These are phyloP conservation scores for Zeugodacus cucurbitae DNA, from an alignment of 1,140 invertebrate species.

Conservation along the genomic window DNA sequence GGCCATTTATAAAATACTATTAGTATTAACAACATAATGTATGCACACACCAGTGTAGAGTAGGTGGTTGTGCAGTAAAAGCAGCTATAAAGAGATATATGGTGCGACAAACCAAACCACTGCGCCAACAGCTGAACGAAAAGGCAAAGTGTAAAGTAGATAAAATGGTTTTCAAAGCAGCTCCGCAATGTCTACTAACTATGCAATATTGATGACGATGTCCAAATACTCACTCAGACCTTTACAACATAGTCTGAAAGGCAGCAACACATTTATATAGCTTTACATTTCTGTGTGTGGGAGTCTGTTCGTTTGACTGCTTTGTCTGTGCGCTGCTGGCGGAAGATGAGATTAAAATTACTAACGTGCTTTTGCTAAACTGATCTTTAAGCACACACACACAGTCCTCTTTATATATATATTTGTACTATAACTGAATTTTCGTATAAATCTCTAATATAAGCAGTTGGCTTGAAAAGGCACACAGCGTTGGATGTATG, in stretches of 20 bases:
- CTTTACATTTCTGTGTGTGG: not conserved
- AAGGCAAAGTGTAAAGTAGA: not conserved
- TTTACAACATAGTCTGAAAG: not conserved
- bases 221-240: not conserved
- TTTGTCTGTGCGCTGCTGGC: not conserved
- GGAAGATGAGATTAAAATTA: slow-evolving; percentile 16
- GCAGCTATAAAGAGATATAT: not conserved
- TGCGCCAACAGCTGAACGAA: not conserved
- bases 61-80: not conserved
- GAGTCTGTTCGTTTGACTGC: not conserved
- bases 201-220: not conserved
- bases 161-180: not conserved
- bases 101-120: not conserved
- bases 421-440: not conserved
- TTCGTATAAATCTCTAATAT: not conserved
- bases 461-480: not conserved
- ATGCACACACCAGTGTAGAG: not conserved
- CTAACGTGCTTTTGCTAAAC: not conserved
- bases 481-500: not conserved
- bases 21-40: not conserved
- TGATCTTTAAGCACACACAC: not conserved
- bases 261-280: not conserved
- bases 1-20: slow-evolving; percentile 34
- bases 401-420: not conserved
- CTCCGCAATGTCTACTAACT: slow-evolving; percentile 1